A percentile compares a stretch with the other conserved stretches of the same genome.
Conservation (phyloP, 2,113 vertebrate species). For the Rutilus rutilus region DNA sequence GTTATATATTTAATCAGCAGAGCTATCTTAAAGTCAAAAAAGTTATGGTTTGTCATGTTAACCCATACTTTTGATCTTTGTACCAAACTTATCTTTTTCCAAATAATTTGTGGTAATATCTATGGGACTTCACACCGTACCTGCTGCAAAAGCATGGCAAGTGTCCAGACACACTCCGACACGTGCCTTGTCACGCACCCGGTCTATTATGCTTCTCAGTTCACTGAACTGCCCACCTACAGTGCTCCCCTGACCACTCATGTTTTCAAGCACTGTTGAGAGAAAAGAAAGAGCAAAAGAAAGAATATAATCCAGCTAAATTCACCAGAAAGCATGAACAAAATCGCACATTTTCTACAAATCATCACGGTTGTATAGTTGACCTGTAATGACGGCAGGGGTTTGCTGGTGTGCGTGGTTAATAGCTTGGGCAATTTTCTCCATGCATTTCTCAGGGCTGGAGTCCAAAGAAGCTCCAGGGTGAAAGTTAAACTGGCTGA, state of each 20-base stretch:
- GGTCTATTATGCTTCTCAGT: slow-evolving; percentile 76
- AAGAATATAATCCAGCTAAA: slow-evolving; percentile 8
- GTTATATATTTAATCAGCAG: too few species aligned
- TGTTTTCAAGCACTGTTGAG: slow-evolving; percentile 79
- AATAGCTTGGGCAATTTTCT: slow-evolving; percentile 75
- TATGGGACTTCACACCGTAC: slow-evolving; percentile 59
- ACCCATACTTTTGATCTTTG: too few species aligned
- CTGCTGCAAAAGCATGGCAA: slow-evolving; percentile 81
- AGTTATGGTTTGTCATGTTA: too few species aligned
- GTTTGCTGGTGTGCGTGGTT: slow-evolving; percentile 78
- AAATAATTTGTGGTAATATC: neutral
- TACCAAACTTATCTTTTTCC: neutral
- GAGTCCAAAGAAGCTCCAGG: slow-evolving; percentile 75
- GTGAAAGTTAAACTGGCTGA: slow-evolving; percentile 78
- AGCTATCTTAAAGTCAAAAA: too few species aligned
- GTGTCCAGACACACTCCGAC: slow-evolving; percentile 81
- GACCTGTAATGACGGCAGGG: slow-evolving; percentile 76
- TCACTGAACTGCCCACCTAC: slow-evolving; percentile 77
- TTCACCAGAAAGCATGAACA: slow-evolving; percentile 1
- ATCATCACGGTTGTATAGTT: slow-evolving; percentile 18
- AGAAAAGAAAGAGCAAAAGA: neutral
- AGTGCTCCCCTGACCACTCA: slow-evolving; percentile 80
- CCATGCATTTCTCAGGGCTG: slow-evolving; percentile 72
- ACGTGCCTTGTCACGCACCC: slow-evolving; percentile 75
- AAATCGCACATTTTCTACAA: neutral